phyloP scores from a whole-genome alignment of 2,113 vertebrate species.

The Martes martes region DNA sequence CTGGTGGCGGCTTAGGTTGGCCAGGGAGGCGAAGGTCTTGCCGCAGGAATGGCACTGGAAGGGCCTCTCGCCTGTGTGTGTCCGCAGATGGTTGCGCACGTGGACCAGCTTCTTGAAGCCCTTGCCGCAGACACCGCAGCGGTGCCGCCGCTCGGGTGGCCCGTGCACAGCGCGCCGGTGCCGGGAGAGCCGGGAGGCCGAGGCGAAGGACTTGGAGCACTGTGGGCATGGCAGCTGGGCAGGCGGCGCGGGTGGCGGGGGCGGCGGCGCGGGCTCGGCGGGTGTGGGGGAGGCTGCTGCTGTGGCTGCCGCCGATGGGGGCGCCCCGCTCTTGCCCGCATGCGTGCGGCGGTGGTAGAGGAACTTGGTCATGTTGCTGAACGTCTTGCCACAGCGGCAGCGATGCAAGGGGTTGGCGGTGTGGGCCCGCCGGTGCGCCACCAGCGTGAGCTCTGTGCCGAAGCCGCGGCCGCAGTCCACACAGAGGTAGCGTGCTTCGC shows the following conservation, averaged over 20 bases:
- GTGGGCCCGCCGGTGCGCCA: conserved; percentile 92
- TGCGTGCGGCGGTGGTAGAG: conserved; percentile 93
- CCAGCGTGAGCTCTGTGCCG: conserved; percentile 91
- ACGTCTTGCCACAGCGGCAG: conserved; percentile 92
- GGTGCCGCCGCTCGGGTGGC: conserved; percentile 84
- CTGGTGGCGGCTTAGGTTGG: conserved; percentile 90
- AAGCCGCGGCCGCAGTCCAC: conserved; percentile 93
- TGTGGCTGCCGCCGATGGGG: not conserved
- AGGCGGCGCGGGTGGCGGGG: conserved; percentile 60
- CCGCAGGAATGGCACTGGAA: conserved; percentile 91
- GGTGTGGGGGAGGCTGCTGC: conserved; percentile 58
- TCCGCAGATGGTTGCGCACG: conserved; percentile 90
- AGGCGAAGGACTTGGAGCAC: conserved; percentile 85
- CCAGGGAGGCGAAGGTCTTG: conserved; percentile 90
- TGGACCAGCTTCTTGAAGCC: conserved; percentile 92
- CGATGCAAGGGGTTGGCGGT: conserved; percentile 90
- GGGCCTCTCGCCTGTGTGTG: conserved; percentile 91
- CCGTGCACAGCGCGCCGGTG: conserved; percentile 86
- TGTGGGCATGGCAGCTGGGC: conserved; percentile 83
- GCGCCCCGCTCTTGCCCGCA: conserved; percentile 79
- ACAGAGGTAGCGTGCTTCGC: conserved; percentile 90
- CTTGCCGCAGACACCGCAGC: conserved; percentile 88
- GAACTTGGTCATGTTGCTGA: conserved; percentile 96
- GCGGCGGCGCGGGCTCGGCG: not conserved
- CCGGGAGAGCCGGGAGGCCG: conserved; percentile 84